phyloP scores from a whole-genome alignment of 2,888 invertebrate species.

The Lutraria lutraria region DNA sequence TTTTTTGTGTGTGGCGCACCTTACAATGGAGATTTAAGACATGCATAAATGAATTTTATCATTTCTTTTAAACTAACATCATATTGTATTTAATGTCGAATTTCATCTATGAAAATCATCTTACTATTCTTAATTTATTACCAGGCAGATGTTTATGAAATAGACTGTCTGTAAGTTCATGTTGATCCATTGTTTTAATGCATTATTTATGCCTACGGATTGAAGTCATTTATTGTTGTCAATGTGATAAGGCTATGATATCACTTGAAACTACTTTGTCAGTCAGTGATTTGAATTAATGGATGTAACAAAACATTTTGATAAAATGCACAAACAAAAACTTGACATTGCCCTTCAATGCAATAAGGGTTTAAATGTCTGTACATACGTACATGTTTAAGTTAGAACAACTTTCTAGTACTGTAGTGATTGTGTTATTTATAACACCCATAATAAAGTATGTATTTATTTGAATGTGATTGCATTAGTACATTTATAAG shows the following conservation, averaged over 20 bases:
- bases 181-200: neutral
- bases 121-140: neutral
- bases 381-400: too few species aligned
- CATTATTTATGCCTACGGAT: neutral
- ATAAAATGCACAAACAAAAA: too few species aligned
- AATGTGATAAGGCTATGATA: neutral
- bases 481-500: too few species aligned
- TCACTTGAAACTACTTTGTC: neutral
- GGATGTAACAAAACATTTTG: too few species aligned
- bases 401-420: too few species aligned
- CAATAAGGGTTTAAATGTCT: too few species aligned
- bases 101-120: neutral
- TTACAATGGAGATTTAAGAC: neutral
- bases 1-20: neutral
- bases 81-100: neutral
- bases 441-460: too few species aligned
- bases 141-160: neutral
- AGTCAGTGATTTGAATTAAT: neutral
- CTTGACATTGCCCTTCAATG: too few species aligned
- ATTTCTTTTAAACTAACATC: neutral
- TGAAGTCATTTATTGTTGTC: neutral
- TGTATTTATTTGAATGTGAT: too few species aligned
- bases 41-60: neutral
- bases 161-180: neutral
- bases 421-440: too few species aligned